Evolutionary conservation across 2,113 vertebrate species (phyloP).

Genomic region (Apodemus sylvaticus): DNA sequence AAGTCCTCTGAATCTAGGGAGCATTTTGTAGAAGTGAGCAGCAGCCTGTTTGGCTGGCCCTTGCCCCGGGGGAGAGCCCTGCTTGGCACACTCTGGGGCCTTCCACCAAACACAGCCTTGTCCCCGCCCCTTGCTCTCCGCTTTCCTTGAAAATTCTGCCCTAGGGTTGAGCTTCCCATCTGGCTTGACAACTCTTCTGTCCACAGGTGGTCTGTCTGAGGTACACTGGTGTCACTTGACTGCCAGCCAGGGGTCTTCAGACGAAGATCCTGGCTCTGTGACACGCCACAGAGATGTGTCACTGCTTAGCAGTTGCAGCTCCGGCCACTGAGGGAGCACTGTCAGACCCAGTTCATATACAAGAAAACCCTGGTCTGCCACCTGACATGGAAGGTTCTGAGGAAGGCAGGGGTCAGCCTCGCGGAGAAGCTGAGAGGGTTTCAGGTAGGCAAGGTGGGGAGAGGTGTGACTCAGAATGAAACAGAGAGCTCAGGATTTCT

Average conservation of each 20-base stretch:
- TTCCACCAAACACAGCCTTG: too few species aligned
- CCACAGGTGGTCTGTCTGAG: not conserved
- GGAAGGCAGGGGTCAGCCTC: not conserved
- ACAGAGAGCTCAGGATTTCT: too few species aligned
- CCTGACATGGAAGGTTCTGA: rapidly evolving
- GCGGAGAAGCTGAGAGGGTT: not conserved
- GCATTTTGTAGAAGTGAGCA: not conserved
- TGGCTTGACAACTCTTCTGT: not conserved
- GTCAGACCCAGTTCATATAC: not conserved
- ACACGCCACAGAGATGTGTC: not conserved
- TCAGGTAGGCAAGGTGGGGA: rapidly evolving
- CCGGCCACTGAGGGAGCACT: not conserved
- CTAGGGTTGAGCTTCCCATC: not conserved
- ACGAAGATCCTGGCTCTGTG: not conserved
- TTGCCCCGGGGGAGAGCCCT: not conserved
- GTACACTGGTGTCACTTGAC: rapidly evolving
- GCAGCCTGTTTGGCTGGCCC: rapidly evolving
- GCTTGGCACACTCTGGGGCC: not conserved
- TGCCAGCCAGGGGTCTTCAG: not conserved
- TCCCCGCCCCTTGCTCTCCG: rapidly evolving
- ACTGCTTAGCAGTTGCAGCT: too few species aligned
- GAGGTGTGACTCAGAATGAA: not conserved
- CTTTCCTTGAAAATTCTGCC: rapidly evolving
- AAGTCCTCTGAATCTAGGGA: slow-evolving; percentile 40
- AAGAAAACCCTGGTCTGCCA: too few species aligned